Percentiles rank a stretch among this genome's conserved stretches.
These are phyloP conservation scores for Atopsyche davidsoni DNA, from an alignment of 1,140 invertebrate genomes.

Conservation along the genomic window DNA sequence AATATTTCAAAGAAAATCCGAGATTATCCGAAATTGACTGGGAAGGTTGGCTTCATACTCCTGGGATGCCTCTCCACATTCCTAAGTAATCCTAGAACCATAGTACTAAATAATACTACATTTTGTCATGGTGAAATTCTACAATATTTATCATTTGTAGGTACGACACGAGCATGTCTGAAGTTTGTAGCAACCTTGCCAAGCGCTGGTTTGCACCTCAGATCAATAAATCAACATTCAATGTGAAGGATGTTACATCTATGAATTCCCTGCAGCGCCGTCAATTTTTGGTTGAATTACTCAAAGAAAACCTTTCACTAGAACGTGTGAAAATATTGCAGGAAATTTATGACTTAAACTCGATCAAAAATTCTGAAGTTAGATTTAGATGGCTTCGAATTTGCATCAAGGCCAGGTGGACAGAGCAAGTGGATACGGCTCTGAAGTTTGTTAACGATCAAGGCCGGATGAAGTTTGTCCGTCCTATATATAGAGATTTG, in stretches of 20 bases:
- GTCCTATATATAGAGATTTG: conserved; percentile 82
- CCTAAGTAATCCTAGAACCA: conserved; percentile 60
- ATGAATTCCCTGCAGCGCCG: conserved; percentile 56
- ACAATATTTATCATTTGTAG: conserved; percentile 36
- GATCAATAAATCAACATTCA: conserved; percentile 14
- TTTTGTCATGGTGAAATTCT: conserved; percentile 3
- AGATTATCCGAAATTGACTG: conserved; percentile 65
- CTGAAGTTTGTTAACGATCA: conserved; percentile 74
- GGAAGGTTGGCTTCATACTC: conserved; percentile 74
- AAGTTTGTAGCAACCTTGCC: conserved; percentile 56
- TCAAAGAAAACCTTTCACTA: conserved; percentile 49
- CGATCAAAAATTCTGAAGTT: conserved; percentile 72
- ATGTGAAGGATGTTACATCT: conserved; percentile 6
- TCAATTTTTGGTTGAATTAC: conserved; percentile 66
- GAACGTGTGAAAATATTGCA: conserved; percentile 61
- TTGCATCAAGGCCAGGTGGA: conserved; percentile 66
- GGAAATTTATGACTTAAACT: conserved; percentile 60
- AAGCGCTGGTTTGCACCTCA: conserved; percentile 32
- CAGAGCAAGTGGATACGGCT: conserved; percentile 57
- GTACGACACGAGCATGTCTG: conserved; percentile 64
- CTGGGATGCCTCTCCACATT: conserved; percentile 82
- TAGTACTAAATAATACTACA: background rate
- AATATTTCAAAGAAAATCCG: conserved; percentile 66
- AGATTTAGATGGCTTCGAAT: conserved; percentile 75
- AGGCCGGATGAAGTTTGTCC: conserved; percentile 86